A percentile compares a stretch with the other conserved stretches of the same genome.
Conservation (phyloP, 2,797 vertebrate genomes). For the Anguilla anguilla region DNA sequence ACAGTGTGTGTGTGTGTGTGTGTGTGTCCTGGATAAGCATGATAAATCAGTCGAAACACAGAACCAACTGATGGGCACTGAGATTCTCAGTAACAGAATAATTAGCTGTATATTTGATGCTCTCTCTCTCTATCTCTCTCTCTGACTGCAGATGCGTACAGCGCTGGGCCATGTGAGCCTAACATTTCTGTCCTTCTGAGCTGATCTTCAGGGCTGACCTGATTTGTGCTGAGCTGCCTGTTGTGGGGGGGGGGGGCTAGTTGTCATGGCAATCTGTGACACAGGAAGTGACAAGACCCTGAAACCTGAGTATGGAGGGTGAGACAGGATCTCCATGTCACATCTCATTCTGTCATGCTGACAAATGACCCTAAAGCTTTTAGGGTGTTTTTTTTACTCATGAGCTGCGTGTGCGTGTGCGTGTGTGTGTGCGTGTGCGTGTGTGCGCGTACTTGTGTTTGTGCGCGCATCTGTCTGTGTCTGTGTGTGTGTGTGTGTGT, state of each 20-base stretch:
- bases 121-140: too few species aligned
- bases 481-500: too few species aligned
- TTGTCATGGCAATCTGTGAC: neutral
- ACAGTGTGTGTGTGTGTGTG: too few species aligned
- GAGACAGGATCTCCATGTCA: neutral
- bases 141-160: too few species aligned
- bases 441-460: neutral
- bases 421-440: conserved; percentile 4
- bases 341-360: neutral
- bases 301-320: neutral
- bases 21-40: too few species aligned
- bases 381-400: neutral
- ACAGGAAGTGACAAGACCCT: conserved; percentile 8
- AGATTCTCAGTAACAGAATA: too few species aligned
- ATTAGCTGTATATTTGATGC: too few species aligned
- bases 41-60: too few species aligned
- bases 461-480: neutral
- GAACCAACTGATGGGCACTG: too few species aligned
- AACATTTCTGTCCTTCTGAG: neutral
- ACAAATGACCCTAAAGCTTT: neutral
- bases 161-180: neutral
- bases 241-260: neutral
- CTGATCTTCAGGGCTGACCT: neutral
- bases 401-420: neutral
- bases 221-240: neutral